Conservation (phyloP, 2,113 vertebrate species). For the Psephotus haematonotus region DNA sequence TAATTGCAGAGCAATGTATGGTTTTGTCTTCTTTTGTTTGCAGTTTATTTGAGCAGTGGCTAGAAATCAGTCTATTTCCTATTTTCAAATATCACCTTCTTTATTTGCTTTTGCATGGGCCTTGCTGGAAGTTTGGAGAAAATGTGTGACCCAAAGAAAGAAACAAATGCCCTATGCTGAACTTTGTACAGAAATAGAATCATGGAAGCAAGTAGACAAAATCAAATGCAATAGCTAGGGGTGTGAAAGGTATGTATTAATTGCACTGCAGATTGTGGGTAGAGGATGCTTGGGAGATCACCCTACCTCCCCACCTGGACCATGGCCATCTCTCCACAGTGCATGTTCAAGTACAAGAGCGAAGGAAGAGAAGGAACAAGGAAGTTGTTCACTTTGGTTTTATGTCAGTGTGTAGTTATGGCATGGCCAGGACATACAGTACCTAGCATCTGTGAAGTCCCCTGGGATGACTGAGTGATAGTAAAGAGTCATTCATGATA, state of each 20-base stretch:
- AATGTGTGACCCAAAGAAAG: neutral
- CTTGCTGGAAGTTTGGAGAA: neutral
- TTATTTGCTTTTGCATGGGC: neutral
- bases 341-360: accelerated
- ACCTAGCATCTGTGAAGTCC: neutral
- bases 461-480: neutral
- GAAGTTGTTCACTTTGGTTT: neutral
- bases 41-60: neutral
- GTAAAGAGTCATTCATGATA: neutral
- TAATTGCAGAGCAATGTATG: neutral
- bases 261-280: neutral
- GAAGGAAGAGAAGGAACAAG: neutral
- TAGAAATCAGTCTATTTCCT: neutral
- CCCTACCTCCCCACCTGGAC: neutral
- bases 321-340: neutral
- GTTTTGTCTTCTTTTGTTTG: neutral
- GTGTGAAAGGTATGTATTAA: neutral
- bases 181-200: neutral
- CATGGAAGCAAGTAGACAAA: neutral
- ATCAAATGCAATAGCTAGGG: neutral
- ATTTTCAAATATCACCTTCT: neutral
- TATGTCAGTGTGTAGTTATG: neutral
- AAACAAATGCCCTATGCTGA: neutral
- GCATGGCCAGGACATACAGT: neutral
- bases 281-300: neutral